These are phyloP conservation scores for Neodiprion pinetum DNA, from an alignment of 1,140 invertebrate genomes.

Conservation along the genomic window DNA sequence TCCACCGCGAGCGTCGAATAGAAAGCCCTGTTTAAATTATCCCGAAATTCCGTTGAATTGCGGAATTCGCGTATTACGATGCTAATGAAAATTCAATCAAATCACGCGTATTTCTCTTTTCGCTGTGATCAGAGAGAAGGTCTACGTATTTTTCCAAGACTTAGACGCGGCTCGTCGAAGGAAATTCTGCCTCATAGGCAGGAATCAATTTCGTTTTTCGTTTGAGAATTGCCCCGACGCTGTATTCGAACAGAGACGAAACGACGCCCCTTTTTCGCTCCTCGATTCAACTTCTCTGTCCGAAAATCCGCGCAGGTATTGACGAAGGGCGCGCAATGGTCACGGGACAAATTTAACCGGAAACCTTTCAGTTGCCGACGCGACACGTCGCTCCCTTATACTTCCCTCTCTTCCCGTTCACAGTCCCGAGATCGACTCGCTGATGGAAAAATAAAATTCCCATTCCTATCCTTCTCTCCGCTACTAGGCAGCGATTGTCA, in stretches of 20 bases:
- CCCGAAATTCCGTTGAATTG: neutral
- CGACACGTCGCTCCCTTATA: constrained; percentile 6
- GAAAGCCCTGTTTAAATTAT: neutral
- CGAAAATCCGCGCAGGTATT: too few species aligned
- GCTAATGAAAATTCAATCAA: neutral
- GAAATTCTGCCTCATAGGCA: neutral
- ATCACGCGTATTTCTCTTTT: neutral
- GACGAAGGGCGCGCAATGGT: neutral
- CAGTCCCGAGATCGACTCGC: neutral
- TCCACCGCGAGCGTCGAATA: too few species aligned
- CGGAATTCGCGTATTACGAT: neutral
- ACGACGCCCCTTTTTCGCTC: too few species aligned
- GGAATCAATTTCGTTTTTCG: constrained; percentile 2
- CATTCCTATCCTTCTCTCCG: neutral
- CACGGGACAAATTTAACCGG: constrained; percentile 25
- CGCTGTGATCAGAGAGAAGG: neutral
- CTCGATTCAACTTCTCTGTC: too few species aligned
- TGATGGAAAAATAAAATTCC: constrained; percentile 5
- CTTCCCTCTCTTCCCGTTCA: neutral
- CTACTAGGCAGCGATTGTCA: neutral
- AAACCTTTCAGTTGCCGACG: constrained; percentile 18
- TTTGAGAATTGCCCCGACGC: neutral
- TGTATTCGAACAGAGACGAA: neutral
- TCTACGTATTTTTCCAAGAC: too few species aligned
- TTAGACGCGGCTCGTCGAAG: too few species aligned